Conservation (phyloP, 1,140 invertebrate genomes). For the Cydia amplana region DNA sequence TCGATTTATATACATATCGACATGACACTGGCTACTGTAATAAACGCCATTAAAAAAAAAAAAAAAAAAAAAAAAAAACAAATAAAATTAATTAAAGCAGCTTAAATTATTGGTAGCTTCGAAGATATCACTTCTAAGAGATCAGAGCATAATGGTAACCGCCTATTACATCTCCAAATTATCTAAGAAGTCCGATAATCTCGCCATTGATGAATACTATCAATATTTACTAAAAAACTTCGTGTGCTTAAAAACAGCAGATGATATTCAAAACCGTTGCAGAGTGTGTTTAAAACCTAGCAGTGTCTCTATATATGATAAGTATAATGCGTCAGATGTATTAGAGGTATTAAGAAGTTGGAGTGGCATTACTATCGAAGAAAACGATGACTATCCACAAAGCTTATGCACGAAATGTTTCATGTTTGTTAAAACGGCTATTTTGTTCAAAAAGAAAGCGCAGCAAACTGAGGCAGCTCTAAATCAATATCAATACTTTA, state of each 20-base stretch:
- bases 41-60: too few species aligned
- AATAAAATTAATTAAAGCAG: too few species aligned
- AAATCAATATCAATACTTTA: constrained; percentile 32
- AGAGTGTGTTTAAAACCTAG: constrained; percentile 52
- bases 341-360: constrained; percentile 48
- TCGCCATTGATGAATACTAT: constrained; percentile 19
- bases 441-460: constrained; percentile 37
- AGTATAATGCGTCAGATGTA: constrained; percentile 43
- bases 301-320: constrained; percentile 44
- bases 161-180: constrained; percentile 21
- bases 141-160: neutral
- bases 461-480: constrained; percentile 35
- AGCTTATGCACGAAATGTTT: constrained; percentile 37
- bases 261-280: constrained; percentile 42
- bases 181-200: neutral
- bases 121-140: neutral
- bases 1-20: too few species aligned
- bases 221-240: constrained; percentile 33
- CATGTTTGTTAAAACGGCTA: constrained; percentile 35
- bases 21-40: too few species aligned
- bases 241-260: constrained; percentile 45
- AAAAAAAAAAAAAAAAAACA: too few species aligned
- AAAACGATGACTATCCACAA: constrained; percentile 53
- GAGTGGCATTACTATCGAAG: constrained; percentile 44
- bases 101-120: too few species aligned